These are phyloP conservation scores for Hydriomena furcata DNA, from an alignment of 2,888 invertebrate genomes.

Conservation along the genomic window DNA sequence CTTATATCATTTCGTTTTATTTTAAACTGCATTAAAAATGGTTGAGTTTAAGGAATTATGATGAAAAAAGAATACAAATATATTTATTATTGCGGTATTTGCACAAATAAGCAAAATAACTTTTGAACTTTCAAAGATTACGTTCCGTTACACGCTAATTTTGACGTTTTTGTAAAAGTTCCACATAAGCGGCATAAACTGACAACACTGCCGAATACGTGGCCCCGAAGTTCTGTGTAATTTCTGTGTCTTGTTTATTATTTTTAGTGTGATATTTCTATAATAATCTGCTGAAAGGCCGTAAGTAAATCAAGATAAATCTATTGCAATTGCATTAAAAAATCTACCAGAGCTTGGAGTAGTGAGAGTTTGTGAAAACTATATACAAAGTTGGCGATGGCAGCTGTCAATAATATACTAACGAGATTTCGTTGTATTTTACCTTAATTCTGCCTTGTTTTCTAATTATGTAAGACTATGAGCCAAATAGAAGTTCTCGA, in stretches of 20 bases:
- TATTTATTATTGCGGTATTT: too few relatives aligned
- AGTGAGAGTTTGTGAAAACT: slow-evolving; percentile 39
- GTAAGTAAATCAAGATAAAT: slow-evolving; percentile 59
- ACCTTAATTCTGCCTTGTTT: slow-evolving; percentile 32
- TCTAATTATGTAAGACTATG: slow-evolving; percentile 35
- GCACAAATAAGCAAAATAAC: too few relatives aligned
- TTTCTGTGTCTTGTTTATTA: slow-evolving; percentile 74
- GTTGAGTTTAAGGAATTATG: too few relatives aligned
- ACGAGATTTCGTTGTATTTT: slow-evolving; percentile 47
- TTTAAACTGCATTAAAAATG: too few relatives aligned
- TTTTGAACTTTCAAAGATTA: not conserved
- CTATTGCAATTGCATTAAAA: slow-evolving; percentile 25
- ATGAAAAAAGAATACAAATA: too few relatives aligned
- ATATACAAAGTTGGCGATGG: slow-evolving; percentile 29
- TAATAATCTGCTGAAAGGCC: slow-evolving; percentile 55
- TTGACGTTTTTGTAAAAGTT: slow-evolving; percentile 68
- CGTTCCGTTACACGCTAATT: slow-evolving; percentile 51
- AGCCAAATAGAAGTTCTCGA: not conserved
- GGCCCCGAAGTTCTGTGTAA: slow-evolving; percentile 71
- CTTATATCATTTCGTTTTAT: too few relatives aligned
- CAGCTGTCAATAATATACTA: slow-evolving; percentile 36
- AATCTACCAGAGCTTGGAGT: slow-evolving; percentile 29
- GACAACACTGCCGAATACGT: slow-evolving; percentile 81
- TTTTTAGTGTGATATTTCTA: slow-evolving; percentile 68
- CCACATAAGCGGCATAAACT: slow-evolving; percentile 76